Conservation (phyloP, 2,113 vertebrate species). For the Syngnathus scovelli region DNA sequence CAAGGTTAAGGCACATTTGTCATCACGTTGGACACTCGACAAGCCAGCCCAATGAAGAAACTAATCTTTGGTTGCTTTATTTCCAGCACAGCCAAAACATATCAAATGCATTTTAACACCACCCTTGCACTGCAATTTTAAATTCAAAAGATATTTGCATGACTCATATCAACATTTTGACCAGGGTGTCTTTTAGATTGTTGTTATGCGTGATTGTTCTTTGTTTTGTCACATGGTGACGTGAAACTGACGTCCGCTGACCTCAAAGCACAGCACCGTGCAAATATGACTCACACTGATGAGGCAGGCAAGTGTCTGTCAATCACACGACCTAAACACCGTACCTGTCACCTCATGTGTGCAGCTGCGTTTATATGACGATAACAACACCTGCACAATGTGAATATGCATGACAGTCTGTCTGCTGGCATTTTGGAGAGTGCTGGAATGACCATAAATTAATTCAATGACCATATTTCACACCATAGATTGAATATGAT, state of each 20-base stretch:
- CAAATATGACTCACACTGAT: slow-evolving; percentile 23
- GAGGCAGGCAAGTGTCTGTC: slow-evolving; percentile 28
- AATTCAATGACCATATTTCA: neutral
- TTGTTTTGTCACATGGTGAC: neutral
- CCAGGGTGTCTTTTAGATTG: no score
- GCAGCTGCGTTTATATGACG: slow-evolving; percentile 34
- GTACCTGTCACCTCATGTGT: slow-evolving; percentile 52
- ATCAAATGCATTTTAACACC: neutral
- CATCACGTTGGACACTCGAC: slow-evolving; percentile 33
- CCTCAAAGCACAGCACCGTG: slow-evolving; percentile 10
- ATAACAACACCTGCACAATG: slow-evolving; percentile 12
- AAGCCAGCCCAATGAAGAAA: neutral
- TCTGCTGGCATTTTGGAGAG: slow-evolving; percentile 7
- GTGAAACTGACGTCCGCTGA: slow-evolving; percentile 7
- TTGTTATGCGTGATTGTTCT: no score
- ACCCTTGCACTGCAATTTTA: neutral
- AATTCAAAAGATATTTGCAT: no score
- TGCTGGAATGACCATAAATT: neutral
- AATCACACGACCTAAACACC: slow-evolving; percentile 25
- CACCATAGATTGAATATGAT: neutral
- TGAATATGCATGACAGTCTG: slow-evolving; percentile 21
- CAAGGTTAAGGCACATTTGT: slow-evolving; percentile 41
- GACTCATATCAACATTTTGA: no score
- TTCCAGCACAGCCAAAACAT: slow-evolving; percentile 4
- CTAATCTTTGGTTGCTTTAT: slow-evolving; percentile 7